Conservation (phyloP, 1,140 invertebrate genomes). For the Zaprionus gabonicus region DNA sequence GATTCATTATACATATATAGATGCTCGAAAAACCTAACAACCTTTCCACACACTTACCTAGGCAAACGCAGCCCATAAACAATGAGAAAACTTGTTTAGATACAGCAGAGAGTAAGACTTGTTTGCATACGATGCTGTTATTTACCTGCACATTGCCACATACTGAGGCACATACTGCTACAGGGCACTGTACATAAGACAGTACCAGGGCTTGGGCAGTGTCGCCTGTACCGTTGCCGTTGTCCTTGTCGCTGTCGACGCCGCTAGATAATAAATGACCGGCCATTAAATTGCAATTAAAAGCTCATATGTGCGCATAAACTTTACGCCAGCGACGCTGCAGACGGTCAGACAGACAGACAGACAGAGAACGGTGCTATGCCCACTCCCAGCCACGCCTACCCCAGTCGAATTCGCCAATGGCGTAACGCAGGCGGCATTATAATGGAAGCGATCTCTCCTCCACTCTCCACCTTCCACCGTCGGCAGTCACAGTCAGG, state of each 20-base stretch:
- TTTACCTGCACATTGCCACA: conserved; percentile 8
- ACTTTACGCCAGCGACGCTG: conserved; percentile 61
- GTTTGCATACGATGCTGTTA: conserved; percentile 2
- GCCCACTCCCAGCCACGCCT: conserved; percentile 20
- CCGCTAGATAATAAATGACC: conserved; percentile 84
- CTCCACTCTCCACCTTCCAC: background rate
- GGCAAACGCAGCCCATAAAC: background rate
- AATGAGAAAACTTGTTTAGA: conserved; percentile 1
- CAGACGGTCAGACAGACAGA: conserved; percentile 16
- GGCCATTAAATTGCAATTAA: conserved; percentile 84
- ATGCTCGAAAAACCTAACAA: background rate
- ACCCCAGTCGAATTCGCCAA: conserved; percentile 60
- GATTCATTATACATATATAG: too few species aligned
- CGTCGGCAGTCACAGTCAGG: conserved; percentile 40
- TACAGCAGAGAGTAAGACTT: background rate
- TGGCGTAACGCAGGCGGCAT: conserved; percentile 54
- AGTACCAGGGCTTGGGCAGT: conserved; percentile 38
- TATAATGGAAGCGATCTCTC: conserved; percentile 52
- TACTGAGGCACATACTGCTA: conserved; percentile 13
- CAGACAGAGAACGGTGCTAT: conserved; percentile 8
- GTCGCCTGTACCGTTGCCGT: conserved; percentile 47
- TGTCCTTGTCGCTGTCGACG: conserved; percentile 60
- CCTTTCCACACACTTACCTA: conserved; percentile 4
- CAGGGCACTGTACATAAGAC: conserved; percentile 36
- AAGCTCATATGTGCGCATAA: conserved; percentile 84